Conservation (phyloP, 2,797 vertebrate species). For the Betta splendens region DNA sequence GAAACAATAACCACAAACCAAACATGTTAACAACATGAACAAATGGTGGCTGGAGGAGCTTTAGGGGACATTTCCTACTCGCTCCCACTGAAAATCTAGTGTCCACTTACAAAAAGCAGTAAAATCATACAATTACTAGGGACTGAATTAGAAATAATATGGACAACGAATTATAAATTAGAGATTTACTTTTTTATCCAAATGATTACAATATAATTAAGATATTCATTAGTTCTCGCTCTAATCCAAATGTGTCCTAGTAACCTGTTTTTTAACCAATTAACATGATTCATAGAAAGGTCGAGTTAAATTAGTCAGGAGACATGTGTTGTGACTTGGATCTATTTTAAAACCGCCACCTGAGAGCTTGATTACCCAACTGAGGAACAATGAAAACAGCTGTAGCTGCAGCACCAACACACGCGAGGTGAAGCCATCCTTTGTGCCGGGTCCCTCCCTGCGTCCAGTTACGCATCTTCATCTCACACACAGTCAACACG, state of each 20-base stretch:
- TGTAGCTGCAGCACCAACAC: slow-evolving; percentile 16
- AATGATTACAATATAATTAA: too few species aligned
- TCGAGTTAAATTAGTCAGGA: neutral
- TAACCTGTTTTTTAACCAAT: neutral
- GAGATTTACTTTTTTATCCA: too few species aligned
- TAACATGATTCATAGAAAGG: neutral
- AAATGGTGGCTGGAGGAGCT: too few species aligned
- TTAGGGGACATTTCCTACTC: too few species aligned
- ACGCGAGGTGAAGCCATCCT: slow-evolving; percentile 39
- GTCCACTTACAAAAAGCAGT: too few species aligned
- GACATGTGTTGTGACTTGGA: neutral
- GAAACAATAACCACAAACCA: too few species aligned
- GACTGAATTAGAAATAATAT: too few species aligned
- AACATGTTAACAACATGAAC: too few species aligned
- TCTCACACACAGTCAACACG: slow-evolving; percentile 11
- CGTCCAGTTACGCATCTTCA: slow-evolving; percentile 37
- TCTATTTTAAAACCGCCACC: neutral
- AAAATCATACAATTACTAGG: too few species aligned
- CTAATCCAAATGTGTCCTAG: neutral
- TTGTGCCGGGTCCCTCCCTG: slow-evolving; percentile 42
- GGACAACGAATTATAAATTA: too few species aligned
- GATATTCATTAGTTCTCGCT: neutral
- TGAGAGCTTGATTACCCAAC: slow-evolving; percentile 39
- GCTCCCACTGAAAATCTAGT: too few species aligned
- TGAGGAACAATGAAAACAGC: slow-evolving; percentile 35